phyloP scores from a whole-genome alignment of 2,888 invertebrate species.

The Cosmorhoe ocellata region DNA sequence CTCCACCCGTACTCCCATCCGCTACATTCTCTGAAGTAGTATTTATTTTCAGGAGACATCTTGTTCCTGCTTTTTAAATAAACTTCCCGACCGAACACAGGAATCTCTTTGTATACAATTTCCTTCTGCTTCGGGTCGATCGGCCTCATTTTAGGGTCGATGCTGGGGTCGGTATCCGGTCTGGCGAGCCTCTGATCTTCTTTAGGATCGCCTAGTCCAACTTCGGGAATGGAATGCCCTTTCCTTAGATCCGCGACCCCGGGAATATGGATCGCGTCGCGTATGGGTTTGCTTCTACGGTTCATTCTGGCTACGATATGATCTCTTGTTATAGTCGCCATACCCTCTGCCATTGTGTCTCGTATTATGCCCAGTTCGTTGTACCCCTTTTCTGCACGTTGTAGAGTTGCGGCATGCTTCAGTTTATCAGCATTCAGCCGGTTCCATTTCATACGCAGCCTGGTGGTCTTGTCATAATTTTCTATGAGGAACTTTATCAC shows the following conservation, averaged over 20 bases:
- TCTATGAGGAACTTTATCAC: slow-evolving; percentile 53
- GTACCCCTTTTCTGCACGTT: slow-evolving; percentile 45
- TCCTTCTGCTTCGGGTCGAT: slow-evolving; percentile 39
- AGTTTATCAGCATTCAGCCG: slow-evolving; percentile 38
- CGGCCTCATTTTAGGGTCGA: slow-evolving; percentile 52
- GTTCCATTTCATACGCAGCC: slow-evolving; percentile 53
- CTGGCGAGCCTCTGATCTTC: slow-evolving; percentile 48
- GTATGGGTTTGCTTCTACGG: slow-evolving; percentile 37
- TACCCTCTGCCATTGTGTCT: slow-evolving; percentile 39
- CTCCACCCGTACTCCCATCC: slow-evolving; percentile 55
- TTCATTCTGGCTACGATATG: slow-evolving; percentile 37
- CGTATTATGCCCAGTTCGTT: slow-evolving; percentile 32
- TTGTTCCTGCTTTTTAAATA: slow-evolving; percentile 47
- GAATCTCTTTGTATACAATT: slow-evolving; percentile 50
- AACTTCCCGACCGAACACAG: slow-evolving; percentile 44
- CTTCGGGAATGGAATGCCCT: slow-evolving; percentile 47
- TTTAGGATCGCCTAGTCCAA: slow-evolving; percentile 50
- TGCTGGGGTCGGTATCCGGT: slow-evolving; percentile 42
- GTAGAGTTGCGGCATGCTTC: slow-evolving; percentile 44
- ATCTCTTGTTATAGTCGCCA: slow-evolving; percentile 45
- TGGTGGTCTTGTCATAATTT: slow-evolving; percentile 50
- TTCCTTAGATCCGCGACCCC: slow-evolving; percentile 39
- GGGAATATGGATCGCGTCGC: slow-evolving; percentile 40
- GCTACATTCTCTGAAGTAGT: slow-evolving; percentile 45
- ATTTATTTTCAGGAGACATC: slow-evolving; percentile 49